A percentile compares a stretch with the other conserved stretches of the same genome.
Conservation (phyloP, 1,140 invertebrate genomes). For the Bicyclus anynana region DNA sequence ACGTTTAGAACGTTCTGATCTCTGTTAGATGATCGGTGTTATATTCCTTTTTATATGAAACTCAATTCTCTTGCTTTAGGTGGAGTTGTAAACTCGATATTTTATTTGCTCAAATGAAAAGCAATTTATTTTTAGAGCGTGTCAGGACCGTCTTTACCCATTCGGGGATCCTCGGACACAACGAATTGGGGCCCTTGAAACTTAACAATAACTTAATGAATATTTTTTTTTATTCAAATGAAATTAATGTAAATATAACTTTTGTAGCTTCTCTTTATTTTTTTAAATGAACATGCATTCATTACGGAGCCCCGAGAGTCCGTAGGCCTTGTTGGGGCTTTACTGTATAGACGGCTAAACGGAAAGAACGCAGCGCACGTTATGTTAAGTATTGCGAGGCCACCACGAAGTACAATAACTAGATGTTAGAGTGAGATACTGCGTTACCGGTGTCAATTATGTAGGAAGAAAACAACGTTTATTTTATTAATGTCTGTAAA, state of each 20-base stretch:
- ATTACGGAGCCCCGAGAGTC: too few species aligned
- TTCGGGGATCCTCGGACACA: too few species aligned
- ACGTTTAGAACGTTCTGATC: slow-evolving; percentile 38
- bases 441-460: slow-evolving; percentile 64
- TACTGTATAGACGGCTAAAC: too few species aligned
- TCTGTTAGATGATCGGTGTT: slow-evolving; percentile 18
- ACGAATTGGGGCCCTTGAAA: too few species aligned
- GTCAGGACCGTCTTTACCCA: too few species aligned
- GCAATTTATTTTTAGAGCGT: slow-evolving; percentile 47
- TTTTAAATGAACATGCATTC: too few species aligned
- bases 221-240: too few species aligned
- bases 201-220: too few species aligned
- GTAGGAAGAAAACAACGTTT: slow-evolving; percentile 26
- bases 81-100: slow-evolving; percentile 28
- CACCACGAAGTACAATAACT: slow-evolving; percentile 67
- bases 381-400: slow-evolving; percentile 22
- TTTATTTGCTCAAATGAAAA: slow-evolving; percentile 55
- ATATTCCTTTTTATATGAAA: slow-evolving; percentile 19
- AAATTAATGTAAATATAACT: too few species aligned
- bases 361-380: slow-evolving; percentile 12
- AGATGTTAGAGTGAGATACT: slow-evolving; percentile 43
- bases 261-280: too few species aligned
- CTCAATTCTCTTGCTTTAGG: slow-evolving; percentile 18
- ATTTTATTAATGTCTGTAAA: slow-evolving; percentile 10
- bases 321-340: too few species aligned